Evolutionary conservation across 2,888 invertebrate species (phyloP), one percentile per base, ranked within the genome.

Genomic region (Melinaea marsaeus): DNA sequence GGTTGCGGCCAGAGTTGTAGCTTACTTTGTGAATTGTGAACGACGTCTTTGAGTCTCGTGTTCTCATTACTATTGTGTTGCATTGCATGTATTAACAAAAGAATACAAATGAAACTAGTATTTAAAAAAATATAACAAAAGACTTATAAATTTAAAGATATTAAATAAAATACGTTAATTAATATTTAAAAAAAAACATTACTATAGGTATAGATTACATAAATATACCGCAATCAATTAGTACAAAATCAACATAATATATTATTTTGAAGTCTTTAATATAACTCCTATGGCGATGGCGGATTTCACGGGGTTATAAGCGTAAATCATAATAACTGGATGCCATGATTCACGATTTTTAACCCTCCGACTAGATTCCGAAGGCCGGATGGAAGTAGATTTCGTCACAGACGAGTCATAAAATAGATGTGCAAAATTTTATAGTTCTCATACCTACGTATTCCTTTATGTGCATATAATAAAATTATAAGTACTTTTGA

Each of bases 331-430:
- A 77, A 83, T 81, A 80, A 72, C 73, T 70, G 72, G 73, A 71
- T 70, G 76, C 71, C 70, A 83, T 87, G 85, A 87, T 79, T 88
- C 81, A 88, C 73, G 81, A 84, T 86, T 85, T 87, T 86, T 84
- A 80, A 81, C 86, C 86, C 83, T 79, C 66, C 83, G 78, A 65
- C 63, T 56, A 55, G 64, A 68, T 65, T 60, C 62, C 62, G 59
- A 65, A 64, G 64, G 62, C 55, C 63, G 62, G 58, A 61, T 58
- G 64, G 62, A 58, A 67, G 58, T 69, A 66, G 60, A 58, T 65
- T 63, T 65, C 33, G 62, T 65, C 69, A 65, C 51, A 73, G 72
- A 69, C 58, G 55, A 63, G 32, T 6, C 3, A 54, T 45, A 35
- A 7, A 4, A 13, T 22, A 63, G 62, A 61, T 47, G n/a, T 42